phyloP scores from a whole-genome alignment of 2,888 invertebrate species.

The Himalopsyche tibetana region DNA sequence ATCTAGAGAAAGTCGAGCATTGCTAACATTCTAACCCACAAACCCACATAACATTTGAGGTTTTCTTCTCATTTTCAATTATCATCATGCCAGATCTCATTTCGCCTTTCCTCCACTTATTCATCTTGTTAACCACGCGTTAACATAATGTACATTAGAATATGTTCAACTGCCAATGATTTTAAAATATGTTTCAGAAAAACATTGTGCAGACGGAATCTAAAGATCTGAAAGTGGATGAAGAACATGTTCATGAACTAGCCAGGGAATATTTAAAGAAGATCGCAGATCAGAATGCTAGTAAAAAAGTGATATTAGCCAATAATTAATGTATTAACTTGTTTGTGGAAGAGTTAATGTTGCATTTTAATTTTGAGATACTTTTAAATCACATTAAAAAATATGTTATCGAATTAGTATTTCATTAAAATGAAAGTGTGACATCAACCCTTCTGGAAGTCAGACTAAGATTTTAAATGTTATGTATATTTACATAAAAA shows the following conservation, averaged over 20 bases:
- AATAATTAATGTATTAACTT: slow-evolving; percentile 26
- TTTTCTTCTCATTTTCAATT: too few species aligned
- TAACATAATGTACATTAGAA: too few species aligned
- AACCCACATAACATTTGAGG: too few species aligned
- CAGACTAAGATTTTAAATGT: neutral
- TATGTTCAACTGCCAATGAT: too few species aligned
- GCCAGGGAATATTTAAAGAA: slow-evolving; percentile 53
- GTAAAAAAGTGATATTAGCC: slow-evolving; percentile 36
- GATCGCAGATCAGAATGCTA: slow-evolving; percentile 49
- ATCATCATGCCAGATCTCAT: too few species aligned
- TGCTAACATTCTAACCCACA: too few species aligned
- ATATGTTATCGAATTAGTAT: too few species aligned
- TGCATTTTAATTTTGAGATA: too few species aligned
- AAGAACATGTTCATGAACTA: slow-evolving; percentile 51
- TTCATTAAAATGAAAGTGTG: neutral
- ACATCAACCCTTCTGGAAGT: neutral
- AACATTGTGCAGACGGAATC: slow-evolving; percentile 41
- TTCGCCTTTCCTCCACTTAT: too few species aligned
- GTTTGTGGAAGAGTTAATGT: neutral
- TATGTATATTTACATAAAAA: neutral
- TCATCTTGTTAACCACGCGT: too few species aligned
- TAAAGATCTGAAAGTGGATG: slow-evolving; percentile 36
- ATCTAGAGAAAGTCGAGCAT: too few species aligned
- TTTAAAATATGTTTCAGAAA: slow-evolving; percentile 51
- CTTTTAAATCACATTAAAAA: too few species aligned